These are phyloP conservation scores for Drosophila eugracilis DNA, from an alignment of 1,140 invertebrate genomes.

Conservation along the genomic window DNA sequence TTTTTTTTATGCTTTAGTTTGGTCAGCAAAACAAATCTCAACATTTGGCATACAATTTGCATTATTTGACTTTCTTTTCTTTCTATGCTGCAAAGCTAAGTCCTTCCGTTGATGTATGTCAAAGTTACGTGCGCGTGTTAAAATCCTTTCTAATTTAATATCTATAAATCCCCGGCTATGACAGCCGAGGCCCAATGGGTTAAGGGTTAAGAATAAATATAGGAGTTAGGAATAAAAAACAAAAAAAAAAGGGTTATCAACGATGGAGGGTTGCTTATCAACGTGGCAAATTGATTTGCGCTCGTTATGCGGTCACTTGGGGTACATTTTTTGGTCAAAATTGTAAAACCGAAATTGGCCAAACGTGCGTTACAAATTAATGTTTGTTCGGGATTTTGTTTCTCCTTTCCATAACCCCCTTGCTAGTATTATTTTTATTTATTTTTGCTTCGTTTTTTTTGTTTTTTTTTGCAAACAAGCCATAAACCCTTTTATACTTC, in stretches of 20 bases:
- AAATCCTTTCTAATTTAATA: slow-evolving; percentile 80
- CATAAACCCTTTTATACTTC: slow-evolving; percentile 83
- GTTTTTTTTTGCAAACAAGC: slow-evolving; percentile 67
- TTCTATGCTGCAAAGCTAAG: slow-evolving; percentile 56
- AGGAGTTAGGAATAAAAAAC: too few relatives aligned
- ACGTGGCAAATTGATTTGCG: slow-evolving; percentile 80
- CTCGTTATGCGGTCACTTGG: slow-evolving; percentile 81
- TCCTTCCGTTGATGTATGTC: slow-evolving; percentile 78
- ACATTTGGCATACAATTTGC: slow-evolving; percentile 76
- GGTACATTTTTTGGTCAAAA: slow-evolving; percentile 79
- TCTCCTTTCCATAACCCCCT: slow-evolving; percentile 24
- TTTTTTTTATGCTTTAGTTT: slow-evolving; percentile 33
- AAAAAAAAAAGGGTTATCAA: slow-evolving; percentile 52
- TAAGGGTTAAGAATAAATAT: too few relatives aligned
- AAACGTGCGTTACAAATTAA: slow-evolving; percentile 83
- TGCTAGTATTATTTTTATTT: slow-evolving; percentile 44
- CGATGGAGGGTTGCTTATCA: slow-evolving; percentile 70
- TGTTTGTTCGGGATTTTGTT: slow-evolving; percentile 77
- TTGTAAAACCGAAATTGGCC: slow-evolving; percentile 78
- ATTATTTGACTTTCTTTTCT: slow-evolving; percentile 48
- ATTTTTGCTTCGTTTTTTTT: slow-evolving; percentile 9
- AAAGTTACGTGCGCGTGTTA: slow-evolving; percentile 79
- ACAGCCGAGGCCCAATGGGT: slow-evolving; percentile 45
- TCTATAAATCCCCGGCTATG: slow-evolving; percentile 75
- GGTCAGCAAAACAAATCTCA: slow-evolving; percentile 77